These are phyloP conservation scores for Galemys pyrenaicus DNA, from an alignment of 2,113 vertebrate genomes.

Conservation along the genomic window DNA sequence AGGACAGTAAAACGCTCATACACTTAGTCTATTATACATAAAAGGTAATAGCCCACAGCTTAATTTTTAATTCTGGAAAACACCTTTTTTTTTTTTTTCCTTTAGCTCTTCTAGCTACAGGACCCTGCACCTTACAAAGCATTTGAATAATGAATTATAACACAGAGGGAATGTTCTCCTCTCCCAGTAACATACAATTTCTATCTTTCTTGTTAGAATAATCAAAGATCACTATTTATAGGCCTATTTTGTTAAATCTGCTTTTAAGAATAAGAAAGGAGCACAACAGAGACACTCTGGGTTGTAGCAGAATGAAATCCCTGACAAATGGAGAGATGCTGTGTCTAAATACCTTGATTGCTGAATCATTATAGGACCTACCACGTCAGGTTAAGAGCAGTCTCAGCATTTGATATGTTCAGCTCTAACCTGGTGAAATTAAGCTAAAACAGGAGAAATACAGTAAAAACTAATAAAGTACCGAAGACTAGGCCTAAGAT, in stretches of 20 bases:
- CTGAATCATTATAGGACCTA: not conserved
- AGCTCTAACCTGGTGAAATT: not conserved
- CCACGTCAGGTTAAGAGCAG: not conserved
- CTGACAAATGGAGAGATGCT: not conserved
- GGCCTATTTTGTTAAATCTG: not conserved
- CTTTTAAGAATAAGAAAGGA: not conserved
- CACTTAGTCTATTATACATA: not conserved
- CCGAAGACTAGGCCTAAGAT: not conserved
- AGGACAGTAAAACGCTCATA: not conserved
- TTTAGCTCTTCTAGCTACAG: not conserved
- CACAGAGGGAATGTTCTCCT: not conserved
- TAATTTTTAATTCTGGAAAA: constrained; percentile 48
- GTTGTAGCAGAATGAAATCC: not conserved
- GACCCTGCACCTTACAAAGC: not conserved
- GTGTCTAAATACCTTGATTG: not conserved
- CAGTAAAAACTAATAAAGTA: not conserved
- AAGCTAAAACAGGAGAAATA: not conserved
- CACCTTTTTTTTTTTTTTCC: not conserved
- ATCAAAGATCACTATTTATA: not conserved
- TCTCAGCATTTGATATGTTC: not conserved
- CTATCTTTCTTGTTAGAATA: not conserved
- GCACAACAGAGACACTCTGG: not conserved
- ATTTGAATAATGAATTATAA: not conserved
- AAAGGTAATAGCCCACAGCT: constrained; percentile 20
- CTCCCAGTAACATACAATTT: not conserved